Evolutionary conservation across 2,888 invertebrate species (phyloP), one percentile per base, ranked within the genome.

Genomic region (Tetragonula carbonaria): DNA sequence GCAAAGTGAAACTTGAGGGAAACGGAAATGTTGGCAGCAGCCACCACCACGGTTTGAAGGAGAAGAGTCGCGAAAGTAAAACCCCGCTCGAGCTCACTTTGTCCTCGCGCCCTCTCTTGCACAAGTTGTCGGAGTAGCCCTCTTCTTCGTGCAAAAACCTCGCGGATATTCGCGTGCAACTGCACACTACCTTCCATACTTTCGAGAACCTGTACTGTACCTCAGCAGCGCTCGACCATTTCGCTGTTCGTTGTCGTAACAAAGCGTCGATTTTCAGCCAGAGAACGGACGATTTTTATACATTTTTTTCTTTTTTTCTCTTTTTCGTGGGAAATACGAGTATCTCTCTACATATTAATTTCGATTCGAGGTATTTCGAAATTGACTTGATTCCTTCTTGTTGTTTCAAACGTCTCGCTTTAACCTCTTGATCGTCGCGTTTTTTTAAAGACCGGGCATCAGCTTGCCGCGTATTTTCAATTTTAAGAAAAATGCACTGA

Each of bases 91-190:
- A 76, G 70, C 57, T 67, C 68, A 45, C 51, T 65, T 81, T 81
- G 81, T 85, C 74, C 72, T 68, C 33, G n/a, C 51, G 38, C 68
- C 21, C 23, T 57, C 68, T 65, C 72, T 45, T 55, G 70, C 72
- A 78, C 78, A 38, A 72, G 68, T 85, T 33, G 78, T 72, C 85
- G 80, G 72, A 85, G 78, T 72, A 75, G 45, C 45, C 74, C 74
- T 72, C 74, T 75, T 74, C 45, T 70, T 62, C 79, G 81, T 82
- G 63, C 77, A 82, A 78, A 78, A 82, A 78, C 82, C 78, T 74
- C 78, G 62, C 74, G 33, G 70, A 75, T 53, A 70, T 45, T 53
- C 74, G 62, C 53, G 57, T 51, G 18, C 53, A 78, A 59, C 57
- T 28, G 14, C 50, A 38, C 23, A 4, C 74, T 59, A 59, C 62